These are phyloP conservation scores for Apeltes quadracus DNA, from an alignment of 2,113 vertebrate genomes.

Conservation along the genomic window DNA sequence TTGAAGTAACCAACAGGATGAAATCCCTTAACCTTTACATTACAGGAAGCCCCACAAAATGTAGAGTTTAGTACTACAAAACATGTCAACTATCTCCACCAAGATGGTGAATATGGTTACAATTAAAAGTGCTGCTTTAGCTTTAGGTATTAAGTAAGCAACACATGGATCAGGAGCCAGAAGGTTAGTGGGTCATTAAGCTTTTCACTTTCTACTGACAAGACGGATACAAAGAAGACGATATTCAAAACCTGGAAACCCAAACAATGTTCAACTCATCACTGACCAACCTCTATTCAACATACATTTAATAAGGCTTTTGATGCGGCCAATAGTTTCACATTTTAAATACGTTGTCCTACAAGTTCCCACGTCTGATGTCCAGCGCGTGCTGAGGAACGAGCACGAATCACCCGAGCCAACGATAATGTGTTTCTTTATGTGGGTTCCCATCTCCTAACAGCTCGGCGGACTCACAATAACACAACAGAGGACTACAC, in stretches of 20 bases:
- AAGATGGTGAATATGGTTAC: background rate
- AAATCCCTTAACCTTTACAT: background rate
- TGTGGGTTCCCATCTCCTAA: constrained; percentile 28
- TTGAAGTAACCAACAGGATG: no score
- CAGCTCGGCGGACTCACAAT: constrained; percentile 33
- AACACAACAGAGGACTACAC: constrained; percentile 11
- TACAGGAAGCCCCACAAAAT: background rate
- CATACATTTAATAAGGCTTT: background rate
- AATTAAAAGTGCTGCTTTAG: background rate
- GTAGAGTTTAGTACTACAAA: background rate
- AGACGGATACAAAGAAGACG: background rate
- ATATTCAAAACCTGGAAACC: constrained; percentile 14
- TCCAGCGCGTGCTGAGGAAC: background rate
- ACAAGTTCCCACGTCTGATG: background rate
- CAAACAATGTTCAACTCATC: background rate
- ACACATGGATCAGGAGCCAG: background rate
- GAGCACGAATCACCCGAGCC: constrained; percentile 23
- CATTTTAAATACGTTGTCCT: background rate
- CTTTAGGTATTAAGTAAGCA: no score
- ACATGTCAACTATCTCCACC: background rate
- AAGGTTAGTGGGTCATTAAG: background rate
- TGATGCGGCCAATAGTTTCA: background rate
- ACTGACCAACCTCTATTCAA: background rate
- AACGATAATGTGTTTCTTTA: constrained; percentile 28
- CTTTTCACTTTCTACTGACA: background rate